Base-by-base conservation (phyloP, 2,888 invertebrate species). In the Drosophila kuntzei region DNA sequence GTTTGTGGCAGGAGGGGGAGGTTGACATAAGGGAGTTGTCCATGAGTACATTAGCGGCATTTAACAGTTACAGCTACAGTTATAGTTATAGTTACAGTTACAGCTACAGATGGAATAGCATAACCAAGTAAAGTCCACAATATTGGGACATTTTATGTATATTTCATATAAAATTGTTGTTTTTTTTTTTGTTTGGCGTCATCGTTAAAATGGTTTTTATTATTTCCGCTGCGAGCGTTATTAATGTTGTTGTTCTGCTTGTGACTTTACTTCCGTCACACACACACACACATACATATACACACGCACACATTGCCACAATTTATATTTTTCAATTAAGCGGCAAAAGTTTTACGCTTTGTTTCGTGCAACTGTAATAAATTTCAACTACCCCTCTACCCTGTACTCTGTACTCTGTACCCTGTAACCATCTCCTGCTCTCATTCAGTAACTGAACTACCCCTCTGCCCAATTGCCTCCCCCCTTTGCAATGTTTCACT, bases 321-420 rank as follows among this genome's bases (percentile, higher is more conserved):
- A 83, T 90, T 89, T 84, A 90, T 90, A 89, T 89, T 90, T 89
- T 89, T 88, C 88, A 89, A 89, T 89, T 89, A 89, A 82, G 82
- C 78, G 82, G 78, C 74, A 75, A 80, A 83, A 80, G 79, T 86
- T 79, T 79, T 84, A 73, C 79, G 80, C 83, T 83, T 80, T 82
- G 80, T 89, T 89, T 88, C 84, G 76, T 80, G 74, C 76, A 71
- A 70, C 71, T 74, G 83, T 72, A 87, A 89, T 86, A 86, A 89
- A 86, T 86, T 86, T 89, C 80, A 68, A 74, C 85, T 77, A 73
- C 84, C 61, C 74, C 55, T 29, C 11, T 8, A 2, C 27, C 25
- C 29, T 18, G 11, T 8, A 11, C n/a, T n/a, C n/a, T n/a, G 8
- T 8, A 16, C 39, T 18, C n/a, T 4, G n/a, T 2, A 22, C 20